Conservation (phyloP, 2,888 invertebrate species). For the Spodoptera littoralis region DNA sequence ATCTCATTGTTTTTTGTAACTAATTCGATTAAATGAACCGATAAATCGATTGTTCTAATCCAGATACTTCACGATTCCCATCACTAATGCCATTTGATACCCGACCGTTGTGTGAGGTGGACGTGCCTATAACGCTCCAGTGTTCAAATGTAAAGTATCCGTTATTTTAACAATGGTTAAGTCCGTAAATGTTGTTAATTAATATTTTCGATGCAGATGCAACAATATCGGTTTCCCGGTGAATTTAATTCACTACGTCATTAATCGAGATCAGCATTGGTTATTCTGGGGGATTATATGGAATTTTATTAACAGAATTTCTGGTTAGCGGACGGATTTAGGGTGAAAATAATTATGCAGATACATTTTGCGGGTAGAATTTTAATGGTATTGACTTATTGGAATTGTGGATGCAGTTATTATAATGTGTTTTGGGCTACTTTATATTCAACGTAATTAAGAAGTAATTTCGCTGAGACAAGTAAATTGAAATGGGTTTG, state of each 20-base stretch:
- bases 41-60: conserved; percentile 12
- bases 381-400: conserved; percentile 30
- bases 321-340: conserved; percentile 57
- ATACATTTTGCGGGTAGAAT: conserved; percentile 37
- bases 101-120: conserved; percentile 67
- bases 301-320: conserved; percentile 79
- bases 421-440: neutral
- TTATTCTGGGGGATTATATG: conserved; percentile 77
- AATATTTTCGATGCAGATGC: conserved; percentile 69
- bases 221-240: conserved; percentile 77
- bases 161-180: conserved; percentile 57
- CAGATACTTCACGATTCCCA: conserved; percentile 19
- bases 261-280: conserved; percentile 81
- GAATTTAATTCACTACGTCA: conserved; percentile 85
- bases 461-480: too few species aligned
- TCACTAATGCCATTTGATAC: conserved; percentile 78
- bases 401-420: neutral
- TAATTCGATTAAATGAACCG: too few species aligned
- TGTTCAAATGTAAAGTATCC: conserved; percentile 64
- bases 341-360: conserved; percentile 59
- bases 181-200: conserved; percentile 63
- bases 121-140: conserved; percentile 53
- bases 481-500: too few species aligned
- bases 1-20: neutral
- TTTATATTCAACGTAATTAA: too few species aligned